These are phyloP conservation scores for Bombus consobrinus DNA, from an alignment of 1,140 invertebrate genomes.

Conservation along the genomic window DNA sequence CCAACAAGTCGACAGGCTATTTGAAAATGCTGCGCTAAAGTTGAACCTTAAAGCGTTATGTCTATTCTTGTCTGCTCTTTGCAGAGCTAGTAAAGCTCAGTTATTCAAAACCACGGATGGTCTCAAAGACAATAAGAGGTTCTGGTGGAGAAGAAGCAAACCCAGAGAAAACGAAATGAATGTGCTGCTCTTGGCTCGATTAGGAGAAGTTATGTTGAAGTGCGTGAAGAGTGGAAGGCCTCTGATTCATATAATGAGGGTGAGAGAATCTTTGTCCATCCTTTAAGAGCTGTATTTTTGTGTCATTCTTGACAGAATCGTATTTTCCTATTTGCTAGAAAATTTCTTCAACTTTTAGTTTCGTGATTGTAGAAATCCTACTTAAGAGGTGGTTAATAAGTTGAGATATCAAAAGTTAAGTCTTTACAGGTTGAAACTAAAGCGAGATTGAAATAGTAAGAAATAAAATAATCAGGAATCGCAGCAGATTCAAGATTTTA, in stretches of 20 bases:
- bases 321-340: background rate
- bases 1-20: constrained; percentile 92
- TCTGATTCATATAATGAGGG: constrained; percentile 93
- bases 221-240: constrained; percentile 93
- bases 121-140: constrained; percentile 78
- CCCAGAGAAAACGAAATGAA: constrained; percentile 83
- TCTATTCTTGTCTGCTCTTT: constrained; percentile 91
- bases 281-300: background rate
- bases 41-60: constrained; percentile 93
- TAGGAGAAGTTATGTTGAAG: constrained; percentile 94
- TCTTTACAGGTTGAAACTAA: background rate
- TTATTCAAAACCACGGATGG: constrained; percentile 84
- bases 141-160: constrained; percentile 84
- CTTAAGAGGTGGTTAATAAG: no score
- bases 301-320: background rate
- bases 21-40: constrained; percentile 93
- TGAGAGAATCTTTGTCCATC: constrained; percentile 39
- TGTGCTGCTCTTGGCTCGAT: constrained; percentile 88
- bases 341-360: background rate
- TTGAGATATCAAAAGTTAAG: no score
- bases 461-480: background rate
- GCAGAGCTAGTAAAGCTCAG: constrained; percentile 91
- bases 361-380: no score
- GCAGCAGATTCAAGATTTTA: background rate
- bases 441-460: background rate